Evolutionary conservation across 2,797 vertebrate genomes (phyloP), one percentile per base, ranked within the genome.

Genomic region (Macropodus opercularis): DNA sequence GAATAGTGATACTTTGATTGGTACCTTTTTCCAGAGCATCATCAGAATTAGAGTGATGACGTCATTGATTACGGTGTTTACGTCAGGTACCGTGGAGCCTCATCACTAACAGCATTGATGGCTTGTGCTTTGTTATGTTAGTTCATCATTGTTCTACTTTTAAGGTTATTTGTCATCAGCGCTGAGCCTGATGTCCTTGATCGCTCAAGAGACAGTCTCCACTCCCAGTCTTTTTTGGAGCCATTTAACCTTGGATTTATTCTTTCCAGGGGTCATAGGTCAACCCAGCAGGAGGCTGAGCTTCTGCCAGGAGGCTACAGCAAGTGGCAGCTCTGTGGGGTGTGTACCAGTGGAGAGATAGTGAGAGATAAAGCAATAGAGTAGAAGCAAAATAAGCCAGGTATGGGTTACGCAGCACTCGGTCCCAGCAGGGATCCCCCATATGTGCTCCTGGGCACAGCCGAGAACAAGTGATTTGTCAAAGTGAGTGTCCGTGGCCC

Each of bases 381-480:
- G 27, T 8, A 11, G 48, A 70, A 29, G 23, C 0, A 3, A 65
- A 69, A 50, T 11, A 43, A 70, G 51, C 64, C 52, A 51, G 63
- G 42, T 51, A 71, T n/a, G 39, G 62, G 69, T 73, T 68, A 63
- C 46, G 43, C 32, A 56, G 43, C 39, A 32, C 63, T 68, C 11
- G 1, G 53, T 7, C 67, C 47, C 75, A 59, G 73, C 59, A 53
- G 83, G 79, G 59, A 12, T 69, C 39, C 57, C 62, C 60, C 58
- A 41, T 55, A 47, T 36, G 53, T 66, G n/a, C 46, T 69, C 26
- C 50, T 26, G 15, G 46, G 64, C 59, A 56, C 64, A 70, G 41
- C 2, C 56, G 61, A 72, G 66, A 70, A 47, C 49, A 23, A 65
- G 58, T 54, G 67, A 86, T 87, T 85, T 87, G 64, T 82, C 80